phyloP scores from a whole-genome alignment of 53 echinoderm and acorn worm species.

The Crossaster papposus region DNA sequence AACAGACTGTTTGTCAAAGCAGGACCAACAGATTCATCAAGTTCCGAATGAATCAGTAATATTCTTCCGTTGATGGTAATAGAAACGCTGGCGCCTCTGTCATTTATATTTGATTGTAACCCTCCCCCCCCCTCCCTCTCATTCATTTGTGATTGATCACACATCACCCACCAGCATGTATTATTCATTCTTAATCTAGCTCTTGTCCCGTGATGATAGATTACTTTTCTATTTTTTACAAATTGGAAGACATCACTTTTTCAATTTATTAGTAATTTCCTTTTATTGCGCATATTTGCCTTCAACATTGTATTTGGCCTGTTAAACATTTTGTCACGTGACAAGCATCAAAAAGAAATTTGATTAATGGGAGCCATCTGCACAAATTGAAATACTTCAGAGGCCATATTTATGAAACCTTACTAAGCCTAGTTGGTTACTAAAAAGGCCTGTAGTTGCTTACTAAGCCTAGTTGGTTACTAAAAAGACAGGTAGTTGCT shows the following conservation, averaged over 20 bases:
- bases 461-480: too few relatives aligned
- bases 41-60: constrained; percentile 1
- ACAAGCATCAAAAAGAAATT: too few relatives aligned
- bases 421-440: too few relatives aligned
- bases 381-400: background rate
- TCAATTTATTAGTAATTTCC: background rate
- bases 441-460: too few relatives aligned
- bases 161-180: background rate
- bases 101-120: constrained; percentile 20
- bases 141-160: constrained; percentile 2
- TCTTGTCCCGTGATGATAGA: background rate
- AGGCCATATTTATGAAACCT: too few relatives aligned
- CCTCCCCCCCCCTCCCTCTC: background rate
- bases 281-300: background rate
- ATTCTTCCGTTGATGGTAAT: background rate
- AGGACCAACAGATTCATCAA: background rate
- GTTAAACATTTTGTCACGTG: too few relatives aligned
- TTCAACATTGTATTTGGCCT: background rate
- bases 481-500: too few relatives aligned
- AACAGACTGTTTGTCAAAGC: background rate
- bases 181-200: background rate
- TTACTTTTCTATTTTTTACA: background rate
- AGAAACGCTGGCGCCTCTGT: background rate
- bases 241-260: background rate
- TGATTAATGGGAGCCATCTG: background rate